Evolutionary conservation across 2,888 invertebrate genomes (phyloP), one percentile per base, ranked within the genome.

Genomic region (Spatulosminthurus flaviceps): DNA sequence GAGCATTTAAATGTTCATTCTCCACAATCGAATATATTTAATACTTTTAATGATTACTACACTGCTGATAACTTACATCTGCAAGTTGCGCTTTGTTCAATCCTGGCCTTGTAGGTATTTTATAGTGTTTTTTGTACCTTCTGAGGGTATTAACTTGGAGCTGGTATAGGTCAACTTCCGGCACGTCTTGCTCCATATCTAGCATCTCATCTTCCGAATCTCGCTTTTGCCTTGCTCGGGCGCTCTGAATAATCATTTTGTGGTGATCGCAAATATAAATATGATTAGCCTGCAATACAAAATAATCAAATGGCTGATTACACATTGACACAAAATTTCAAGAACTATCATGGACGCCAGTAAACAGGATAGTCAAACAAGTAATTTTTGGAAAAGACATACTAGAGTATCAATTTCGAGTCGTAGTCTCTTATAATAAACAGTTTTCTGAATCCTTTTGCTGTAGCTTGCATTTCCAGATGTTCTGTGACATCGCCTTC

Each of bases 181-280:
- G 96, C 61, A 93, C 89, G 88, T 97, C 89, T 86, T 92, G 93
- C 86, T 96, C 96, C n/a, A 93, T 94, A 87, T 96, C 96, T 86
- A 95, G 95, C 83, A 95, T 95, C 86, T 97, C 97, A 86, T 96
- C 96, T 86, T 95, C 96, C 0, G 96, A 96, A 87, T 97, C 97
- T 88, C 96, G 95, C 82, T 95, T 92, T 86, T 95, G 90, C 81
- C 96, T 92, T 21, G 94, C 94, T 85, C 97, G 91, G n/a, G 96
- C 95, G 88, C 94, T 95, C 88, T 97, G 97, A 86, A 98, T 98
- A 87, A 97, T 93, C 87, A 93, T 93, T 89, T 98, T 98, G 89
- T 98, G 98, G 87, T 93, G 93, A 87, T 98, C 98, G 89, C 98
- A 98, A 86, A 98, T 98, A 88, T 98, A 97, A 86, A 94, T 95